These are phyloP conservation scores for Pteronotus mesoamericanus DNA, from an alignment of 2,797 vertebrate genomes.

Conservation along the genomic window DNA sequence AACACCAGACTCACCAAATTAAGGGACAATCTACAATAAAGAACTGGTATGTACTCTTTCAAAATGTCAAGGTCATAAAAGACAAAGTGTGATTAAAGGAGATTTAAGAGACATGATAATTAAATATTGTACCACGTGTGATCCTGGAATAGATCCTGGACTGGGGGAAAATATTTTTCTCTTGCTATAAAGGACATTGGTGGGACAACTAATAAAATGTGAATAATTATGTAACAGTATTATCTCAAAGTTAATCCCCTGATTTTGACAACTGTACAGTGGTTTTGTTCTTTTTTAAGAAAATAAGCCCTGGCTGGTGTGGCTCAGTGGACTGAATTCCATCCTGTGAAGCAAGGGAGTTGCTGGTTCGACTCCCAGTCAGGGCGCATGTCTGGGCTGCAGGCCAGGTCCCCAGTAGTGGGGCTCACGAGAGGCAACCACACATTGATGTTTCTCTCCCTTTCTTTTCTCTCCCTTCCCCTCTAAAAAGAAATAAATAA, in stretches of 20 bases:
- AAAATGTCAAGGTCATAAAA: constrained; percentile 51
- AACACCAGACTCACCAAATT: not conserved
- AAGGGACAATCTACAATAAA: not conserved
- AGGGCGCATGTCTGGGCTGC: too few relatives aligned
- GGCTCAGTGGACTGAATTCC: too few relatives aligned
- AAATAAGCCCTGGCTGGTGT: too few relatives aligned
- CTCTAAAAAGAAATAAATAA: too few relatives aligned
- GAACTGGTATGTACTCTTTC: not conserved
- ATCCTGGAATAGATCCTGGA: constrained; percentile 20
- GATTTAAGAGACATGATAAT: constrained; percentile 51
- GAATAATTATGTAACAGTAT: constrained; percentile 13
- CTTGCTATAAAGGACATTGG: constrained; percentile 11
- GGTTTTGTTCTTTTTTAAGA: not conserved
- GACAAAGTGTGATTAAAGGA: constrained; percentile 34
- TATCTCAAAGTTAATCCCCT: not conserved
- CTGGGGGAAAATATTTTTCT: not conserved
- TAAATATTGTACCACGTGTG: constrained; percentile 23
- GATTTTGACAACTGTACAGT: not conserved
- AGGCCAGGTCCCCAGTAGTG: too few relatives aligned
- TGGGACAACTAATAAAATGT: constrained; percentile 1
- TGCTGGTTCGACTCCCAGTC: too few relatives aligned
- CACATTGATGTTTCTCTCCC: too few relatives aligned
- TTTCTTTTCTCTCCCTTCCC: too few relatives aligned
- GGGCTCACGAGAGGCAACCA: too few relatives aligned
- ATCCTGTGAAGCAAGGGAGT: too few relatives aligned